phyloP scores from a whole-genome alignment of 2,888 invertebrate genomes.

The Amitus sp. region DNA sequence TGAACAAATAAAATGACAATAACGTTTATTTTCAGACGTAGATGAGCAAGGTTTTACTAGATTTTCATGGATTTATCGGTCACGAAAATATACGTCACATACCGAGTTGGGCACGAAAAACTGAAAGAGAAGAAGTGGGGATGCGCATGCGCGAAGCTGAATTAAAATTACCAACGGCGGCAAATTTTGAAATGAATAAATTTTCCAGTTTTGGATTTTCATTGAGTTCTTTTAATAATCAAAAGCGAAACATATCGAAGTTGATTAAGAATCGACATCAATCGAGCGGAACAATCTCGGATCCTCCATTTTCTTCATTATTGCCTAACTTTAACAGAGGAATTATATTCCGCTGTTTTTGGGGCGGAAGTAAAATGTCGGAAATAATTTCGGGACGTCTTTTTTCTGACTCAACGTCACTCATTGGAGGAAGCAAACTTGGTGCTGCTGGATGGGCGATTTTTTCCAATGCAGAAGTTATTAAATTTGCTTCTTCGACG shows the following conservation, averaged over 20 bases:
- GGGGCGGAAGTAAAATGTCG: neutral
- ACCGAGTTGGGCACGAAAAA: neutral
- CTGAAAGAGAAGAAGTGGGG: neutral
- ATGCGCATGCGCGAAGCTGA: neutral
- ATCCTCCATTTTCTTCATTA: neutral
- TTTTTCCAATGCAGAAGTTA: slow-evolving; percentile 52
- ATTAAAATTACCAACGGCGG: neutral
- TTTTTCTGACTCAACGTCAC: slow-evolving; percentile 1
- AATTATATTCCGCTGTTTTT: slow-evolving; percentile 7
- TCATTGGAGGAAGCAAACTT: slow-evolving; percentile 44
- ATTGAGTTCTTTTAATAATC: slow-evolving; percentile 27
- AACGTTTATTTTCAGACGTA: too few species aligned
- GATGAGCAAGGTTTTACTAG: neutral
- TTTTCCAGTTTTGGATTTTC: slow-evolving; percentile 12
- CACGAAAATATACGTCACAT: neutral
- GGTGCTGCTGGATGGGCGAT: slow-evolving; percentile 55
- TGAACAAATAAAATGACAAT: neutral
- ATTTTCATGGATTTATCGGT: neutral
- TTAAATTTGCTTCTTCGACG: slow-evolving; percentile 49
- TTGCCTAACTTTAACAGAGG: neutral
- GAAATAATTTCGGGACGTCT: neutral
- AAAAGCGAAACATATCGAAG: too few species aligned
- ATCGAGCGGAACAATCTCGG: too few species aligned
- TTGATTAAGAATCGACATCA: too few species aligned
- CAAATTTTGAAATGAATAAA: neutral